Base-by-base conservation (phyloP, 2,797 vertebrate species). In the Sebastes diaconus region DNA sequence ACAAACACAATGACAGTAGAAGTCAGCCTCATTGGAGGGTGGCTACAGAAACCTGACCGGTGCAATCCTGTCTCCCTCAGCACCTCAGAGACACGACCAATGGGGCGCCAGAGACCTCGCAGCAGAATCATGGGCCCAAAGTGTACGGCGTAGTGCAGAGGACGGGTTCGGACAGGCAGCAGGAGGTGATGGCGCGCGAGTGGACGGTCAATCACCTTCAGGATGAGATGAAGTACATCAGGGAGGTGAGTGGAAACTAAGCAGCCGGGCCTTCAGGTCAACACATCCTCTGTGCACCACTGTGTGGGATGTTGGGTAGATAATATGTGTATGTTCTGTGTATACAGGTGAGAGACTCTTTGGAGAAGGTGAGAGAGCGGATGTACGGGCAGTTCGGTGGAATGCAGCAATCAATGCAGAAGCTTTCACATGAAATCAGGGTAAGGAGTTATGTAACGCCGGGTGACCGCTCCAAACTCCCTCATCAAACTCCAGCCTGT, bases 221-320 rank as follows among this genome's bases (percentile, higher is more conserved):
- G 68, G 97, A 99, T 86, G 98, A 99, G 92, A 99, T 99, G 98
- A 97, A 88, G 87, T 99, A 99, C 94, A 99, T 99, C 94, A 96
- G 91, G 91, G 98, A 99, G 89, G 99, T 99, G 94, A 97, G 97
- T 88, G 57, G 50, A 83, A 67, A 55, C 71, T 8, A 46, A 65
- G n/a, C 61, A 73, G 20, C 27, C 5, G 1, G 58, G 63, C 18
- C 50, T 75, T 64, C 9, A 34, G 59, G 57, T 22, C n/a, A 34
- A 13, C 25, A 24, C 27, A 13, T 42, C 55, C 32, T 58, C 13
- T 8, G 3, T 25, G 27, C 6, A 54, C 22, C 13, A 10, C 30
- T 54, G 22, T 55, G 16, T 68, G 13, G 10, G 68, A 39, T 69
- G 64, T 27, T 78, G 12, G 75, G 30, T n/a, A 16, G 52, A 52